A percentile compares a stretch with the other conserved stretches of the same genome.
Conservation (phyloP, 2,888 invertebrate genomes). For the Synanthedon andrenaeformis region DNA sequence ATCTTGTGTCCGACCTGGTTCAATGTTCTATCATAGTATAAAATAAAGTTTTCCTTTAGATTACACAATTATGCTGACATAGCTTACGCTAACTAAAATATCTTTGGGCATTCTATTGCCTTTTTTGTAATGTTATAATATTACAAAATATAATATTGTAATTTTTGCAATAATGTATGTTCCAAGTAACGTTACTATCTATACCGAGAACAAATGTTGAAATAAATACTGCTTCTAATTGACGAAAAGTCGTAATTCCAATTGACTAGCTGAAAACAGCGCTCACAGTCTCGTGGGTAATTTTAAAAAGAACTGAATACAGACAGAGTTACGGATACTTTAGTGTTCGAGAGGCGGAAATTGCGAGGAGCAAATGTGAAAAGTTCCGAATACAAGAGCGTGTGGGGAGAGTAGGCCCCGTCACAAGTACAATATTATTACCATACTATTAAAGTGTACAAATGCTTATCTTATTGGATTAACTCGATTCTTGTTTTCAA, state of each 20-base stretch:
- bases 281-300: not conserved
- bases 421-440: slow-evolving; percentile 22
- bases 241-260: not conserved
- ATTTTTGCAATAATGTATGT: too few relatives aligned
- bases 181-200: too few relatives aligned
- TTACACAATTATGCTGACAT: too few relatives aligned
- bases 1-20: too few relatives aligned
- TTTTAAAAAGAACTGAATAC: slow-evolving; percentile 7
- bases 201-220: not conserved
- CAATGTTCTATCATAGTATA: too few relatives aligned
- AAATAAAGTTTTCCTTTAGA: too few relatives aligned
- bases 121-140: too few relatives aligned
- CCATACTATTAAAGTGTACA: slow-evolving; percentile 18
- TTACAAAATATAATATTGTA: too few relatives aligned
- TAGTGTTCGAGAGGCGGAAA: slow-evolving; percentile 24
- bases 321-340: slow-evolving; percentile 5
- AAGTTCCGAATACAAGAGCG: slow-evolving; percentile 33
- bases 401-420: slow-evolving; percentile 11
- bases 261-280: not conserved
- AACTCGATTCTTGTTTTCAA: not conserved
- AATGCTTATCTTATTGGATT: not conserved
- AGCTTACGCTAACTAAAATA: too few relatives aligned
- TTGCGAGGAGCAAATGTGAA: slow-evolving; percentile 44
- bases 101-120: too few relatives aligned
- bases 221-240: not conserved